Percentiles rank a stretch among this genome's conserved stretches.
Conservation (phyloP, 2,113 vertebrate genomes). For the Micromys minutus region DNA sequence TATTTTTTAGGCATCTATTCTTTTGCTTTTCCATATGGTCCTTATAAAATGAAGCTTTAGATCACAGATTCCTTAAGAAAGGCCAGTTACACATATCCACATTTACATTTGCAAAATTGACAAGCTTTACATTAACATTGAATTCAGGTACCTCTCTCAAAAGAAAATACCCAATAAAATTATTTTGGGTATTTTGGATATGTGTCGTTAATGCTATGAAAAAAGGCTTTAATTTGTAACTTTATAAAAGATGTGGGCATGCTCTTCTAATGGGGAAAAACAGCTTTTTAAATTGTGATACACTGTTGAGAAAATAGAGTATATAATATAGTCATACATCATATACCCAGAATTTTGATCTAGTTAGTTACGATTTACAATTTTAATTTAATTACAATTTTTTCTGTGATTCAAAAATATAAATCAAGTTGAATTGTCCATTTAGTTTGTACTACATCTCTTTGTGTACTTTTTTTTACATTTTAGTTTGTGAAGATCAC, state of each 20-base stretch:
- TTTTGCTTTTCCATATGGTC: slow-evolving; percentile 79
- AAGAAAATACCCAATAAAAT: slow-evolving; percentile 63
- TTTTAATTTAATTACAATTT: background rate
- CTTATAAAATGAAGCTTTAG: slow-evolving; percentile 81
- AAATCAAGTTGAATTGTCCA: slow-evolving; percentile 59
- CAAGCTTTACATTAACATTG: slow-evolving; percentile 57
- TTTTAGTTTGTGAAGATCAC: slow-evolving; percentile 59
- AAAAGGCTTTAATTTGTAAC: slow-evolving; percentile 56
- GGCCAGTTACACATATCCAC: slow-evolving; percentile 63
- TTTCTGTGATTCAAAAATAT: background rate
- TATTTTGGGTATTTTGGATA: slow-evolving; percentile 24
- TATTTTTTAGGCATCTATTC: slow-evolving; percentile 65
- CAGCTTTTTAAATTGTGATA: background rate
- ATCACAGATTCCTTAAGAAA: slow-evolving; percentile 76
- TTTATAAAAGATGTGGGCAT: background rate
- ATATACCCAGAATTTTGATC: background rate
- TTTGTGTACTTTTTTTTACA: background rate
- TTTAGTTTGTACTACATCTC: background rate
- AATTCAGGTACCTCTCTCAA: slow-evolving; percentile 61
- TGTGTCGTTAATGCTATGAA: slow-evolving; percentile 32
- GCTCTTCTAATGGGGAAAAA: background rate
- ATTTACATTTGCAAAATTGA: slow-evolving; percentile 60
- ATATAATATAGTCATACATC: background rate
- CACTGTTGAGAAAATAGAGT: background rate
- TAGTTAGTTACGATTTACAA: background rate